These are phyloP conservation scores for Petrocephalus microphthalmus DNA, from an alignment of 2,113 vertebrate genomes.

Conservation along the genomic window DNA sequence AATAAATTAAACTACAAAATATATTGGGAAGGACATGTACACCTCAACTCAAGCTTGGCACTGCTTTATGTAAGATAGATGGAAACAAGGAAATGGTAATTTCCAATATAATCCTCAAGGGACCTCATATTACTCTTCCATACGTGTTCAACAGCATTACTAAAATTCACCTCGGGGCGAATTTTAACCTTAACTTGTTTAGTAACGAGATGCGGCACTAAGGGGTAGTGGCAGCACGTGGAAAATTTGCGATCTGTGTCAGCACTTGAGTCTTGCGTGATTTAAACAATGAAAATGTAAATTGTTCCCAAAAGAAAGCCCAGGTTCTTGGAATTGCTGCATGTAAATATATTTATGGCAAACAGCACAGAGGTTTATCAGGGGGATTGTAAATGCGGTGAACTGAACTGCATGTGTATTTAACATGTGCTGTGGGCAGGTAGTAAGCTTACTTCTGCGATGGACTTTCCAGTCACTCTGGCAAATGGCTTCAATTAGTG, in stretches of 20 bases:
- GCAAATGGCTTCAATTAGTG: neutral
- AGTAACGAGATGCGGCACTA: neutral
- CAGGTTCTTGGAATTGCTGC: neutral
- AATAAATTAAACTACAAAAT: conserved; percentile 6
- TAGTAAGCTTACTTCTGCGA: neutral
- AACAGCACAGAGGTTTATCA: neutral
- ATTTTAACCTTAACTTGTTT: neutral
- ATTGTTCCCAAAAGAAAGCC: conserved; percentile 2
- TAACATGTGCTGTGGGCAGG: neutral
- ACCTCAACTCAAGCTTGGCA: neutral
- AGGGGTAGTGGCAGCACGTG: neutral
- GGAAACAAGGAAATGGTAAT: conserved; percentile 3
- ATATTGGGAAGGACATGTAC: neutral
- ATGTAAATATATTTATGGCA: conserved; percentile 1
- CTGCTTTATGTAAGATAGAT: neutral
- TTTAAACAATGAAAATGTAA: conserved; percentile 4
- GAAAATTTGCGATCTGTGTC: neutral
- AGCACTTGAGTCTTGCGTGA: neutral
- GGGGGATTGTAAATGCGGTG: neutral
- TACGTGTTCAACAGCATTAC: neutral
- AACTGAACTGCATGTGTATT: neutral
- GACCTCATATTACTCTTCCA: neutral
- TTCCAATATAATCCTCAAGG: neutral
- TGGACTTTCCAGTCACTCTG: neutral
- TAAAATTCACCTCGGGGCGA: neutral